Evolutionary conservation across 2,888 invertebrate species (phyloP).

Genomic region (Agapostemon virescens): DNA sequence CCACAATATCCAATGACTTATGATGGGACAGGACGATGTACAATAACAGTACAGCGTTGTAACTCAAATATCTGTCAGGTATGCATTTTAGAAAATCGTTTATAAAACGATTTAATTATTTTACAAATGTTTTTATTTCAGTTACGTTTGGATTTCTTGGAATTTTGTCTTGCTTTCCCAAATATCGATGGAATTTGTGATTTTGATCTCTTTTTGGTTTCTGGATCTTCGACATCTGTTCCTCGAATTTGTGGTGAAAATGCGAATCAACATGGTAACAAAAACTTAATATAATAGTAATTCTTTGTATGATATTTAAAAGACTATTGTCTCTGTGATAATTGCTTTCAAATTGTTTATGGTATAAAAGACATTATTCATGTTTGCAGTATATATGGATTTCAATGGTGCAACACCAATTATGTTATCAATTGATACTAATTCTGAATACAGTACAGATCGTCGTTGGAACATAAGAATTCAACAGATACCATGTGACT

Average conservation of each 20-base stretch:
- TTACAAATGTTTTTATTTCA: conserved; percentile 78
- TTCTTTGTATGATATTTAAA: background rate
- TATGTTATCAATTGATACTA: conserved; percentile 86
- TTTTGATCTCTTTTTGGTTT: conserved; percentile 86
- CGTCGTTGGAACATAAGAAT: conserved; percentile 89
- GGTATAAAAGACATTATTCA: background rate
- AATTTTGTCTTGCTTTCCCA: conserved; percentile 87
- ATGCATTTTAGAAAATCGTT: conserved; percentile 39
- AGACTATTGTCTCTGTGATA: background rate
- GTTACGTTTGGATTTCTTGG: conserved; percentile 89
- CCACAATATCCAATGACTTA: conserved; percentile 88
- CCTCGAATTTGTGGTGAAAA: conserved; percentile 91
- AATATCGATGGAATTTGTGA: conserved; percentile 87
- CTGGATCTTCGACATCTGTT: conserved; percentile 86
- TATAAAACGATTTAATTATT: background rate
- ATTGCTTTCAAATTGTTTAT: background rate
- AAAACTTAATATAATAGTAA: background rate
- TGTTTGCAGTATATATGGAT: conserved; percentile 84
- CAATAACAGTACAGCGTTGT: conserved; percentile 87
- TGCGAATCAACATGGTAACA: conserved; percentile 86
- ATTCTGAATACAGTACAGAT: conserved; percentile 82
- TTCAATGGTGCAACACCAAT: conserved; percentile 87
- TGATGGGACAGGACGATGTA: conserved; percentile 86
- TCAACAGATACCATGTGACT: conserved; percentile 87
- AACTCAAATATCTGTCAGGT: conserved; percentile 87